A percentile compares a stretch with the other conserved stretches of the same genome.
Conservation (phyloP, 2,888 invertebrate genomes). For the Fragum whitleyi region DNA sequence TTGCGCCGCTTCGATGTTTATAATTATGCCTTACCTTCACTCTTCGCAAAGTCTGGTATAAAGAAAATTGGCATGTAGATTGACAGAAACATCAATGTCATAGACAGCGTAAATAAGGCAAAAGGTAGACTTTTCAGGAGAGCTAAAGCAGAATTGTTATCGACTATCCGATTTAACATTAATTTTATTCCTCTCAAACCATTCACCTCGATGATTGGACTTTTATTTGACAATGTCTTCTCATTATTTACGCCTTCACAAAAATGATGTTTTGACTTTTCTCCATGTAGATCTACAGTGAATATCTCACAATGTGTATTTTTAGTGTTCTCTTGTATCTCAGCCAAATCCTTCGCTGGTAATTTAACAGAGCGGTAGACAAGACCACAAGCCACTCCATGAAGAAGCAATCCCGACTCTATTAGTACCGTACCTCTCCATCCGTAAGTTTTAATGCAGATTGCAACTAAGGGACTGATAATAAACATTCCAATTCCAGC, state of each 20-base stretch:
- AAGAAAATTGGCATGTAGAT: constrained; percentile 9
- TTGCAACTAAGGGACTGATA: neutral
- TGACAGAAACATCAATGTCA: neutral
- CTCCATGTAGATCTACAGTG: too few species aligned
- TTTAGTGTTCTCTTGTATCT: neutral
- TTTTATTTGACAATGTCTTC: too few species aligned
- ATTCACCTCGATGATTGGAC: too few species aligned
- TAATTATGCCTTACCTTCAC: constrained; percentile 8
- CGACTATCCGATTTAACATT: too few species aligned
- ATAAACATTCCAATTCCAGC: constrained; percentile 13
- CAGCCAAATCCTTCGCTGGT: neutral
- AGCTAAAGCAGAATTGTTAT: neutral
- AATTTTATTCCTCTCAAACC: too few species aligned
- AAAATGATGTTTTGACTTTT: too few species aligned
- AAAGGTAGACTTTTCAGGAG: constrained; percentile 2
- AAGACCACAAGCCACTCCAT: constrained; percentile 11
- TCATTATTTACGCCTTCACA: too few species aligned
- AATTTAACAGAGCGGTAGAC: neutral
- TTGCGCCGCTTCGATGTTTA: too few species aligned
- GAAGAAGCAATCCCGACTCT: constrained; percentile 1
- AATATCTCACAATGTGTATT: too few species aligned
- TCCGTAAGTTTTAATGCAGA: neutral
- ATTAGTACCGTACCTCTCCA: constrained; percentile 15
- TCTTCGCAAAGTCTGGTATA: constrained; percentile 19
- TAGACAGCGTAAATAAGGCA: neutral